phyloP scores from a whole-genome alignment of 2,888 invertebrate species.

The Acrocyrtus sp. region DNA sequence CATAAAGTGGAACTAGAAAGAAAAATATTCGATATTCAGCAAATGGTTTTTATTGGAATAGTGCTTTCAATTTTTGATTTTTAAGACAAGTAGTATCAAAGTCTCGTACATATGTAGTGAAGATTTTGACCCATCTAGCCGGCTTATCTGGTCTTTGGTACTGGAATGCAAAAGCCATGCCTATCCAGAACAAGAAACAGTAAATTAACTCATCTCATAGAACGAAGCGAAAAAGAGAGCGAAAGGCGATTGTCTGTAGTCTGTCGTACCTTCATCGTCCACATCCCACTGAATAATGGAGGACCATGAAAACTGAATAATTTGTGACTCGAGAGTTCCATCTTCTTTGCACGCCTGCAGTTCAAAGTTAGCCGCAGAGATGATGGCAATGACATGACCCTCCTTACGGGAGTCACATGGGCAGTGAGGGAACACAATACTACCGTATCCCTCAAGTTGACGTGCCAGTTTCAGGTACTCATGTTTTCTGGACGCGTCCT shows the following conservation, averaged over 20 bases:
- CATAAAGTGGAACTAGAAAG: slow-evolving; percentile 84
- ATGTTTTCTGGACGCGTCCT: slow-evolving; percentile 85
- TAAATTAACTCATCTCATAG: slow-evolving; percentile 65
- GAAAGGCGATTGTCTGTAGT: too few species aligned
- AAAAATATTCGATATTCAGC: too few species aligned
- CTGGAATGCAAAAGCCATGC: slow-evolving; percentile 89
- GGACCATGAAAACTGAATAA: slow-evolving; percentile 86
- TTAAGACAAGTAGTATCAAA: slow-evolving; percentile 10
- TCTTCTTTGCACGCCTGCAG: slow-evolving; percentile 87
- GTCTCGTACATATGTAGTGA: slow-evolving; percentile 86
- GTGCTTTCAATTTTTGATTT: neutral
- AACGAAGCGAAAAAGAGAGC: slow-evolving; percentile 68
- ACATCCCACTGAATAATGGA: slow-evolving; percentile 85
- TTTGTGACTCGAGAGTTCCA: slow-evolving; percentile 79
- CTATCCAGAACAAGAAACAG: slow-evolving; percentile 80
- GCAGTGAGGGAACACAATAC: slow-evolving; percentile 94
- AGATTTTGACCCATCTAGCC: slow-evolving; percentile 85
- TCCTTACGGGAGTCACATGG: slow-evolving; percentile 85
- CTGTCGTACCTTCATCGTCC: slow-evolving; percentile 92
- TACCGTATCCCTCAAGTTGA: slow-evolving; percentile 90
- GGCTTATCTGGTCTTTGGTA: slow-evolving; percentile 85
- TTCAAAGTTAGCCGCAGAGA: slow-evolving; percentile 75
- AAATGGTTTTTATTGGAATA: neutral
- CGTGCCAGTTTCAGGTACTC: slow-evolving; percentile 89
- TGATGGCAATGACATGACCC: slow-evolving; percentile 83